Conservation (phyloP, 2,888 invertebrate species). For the Linnaemya tessellans region DNA sequence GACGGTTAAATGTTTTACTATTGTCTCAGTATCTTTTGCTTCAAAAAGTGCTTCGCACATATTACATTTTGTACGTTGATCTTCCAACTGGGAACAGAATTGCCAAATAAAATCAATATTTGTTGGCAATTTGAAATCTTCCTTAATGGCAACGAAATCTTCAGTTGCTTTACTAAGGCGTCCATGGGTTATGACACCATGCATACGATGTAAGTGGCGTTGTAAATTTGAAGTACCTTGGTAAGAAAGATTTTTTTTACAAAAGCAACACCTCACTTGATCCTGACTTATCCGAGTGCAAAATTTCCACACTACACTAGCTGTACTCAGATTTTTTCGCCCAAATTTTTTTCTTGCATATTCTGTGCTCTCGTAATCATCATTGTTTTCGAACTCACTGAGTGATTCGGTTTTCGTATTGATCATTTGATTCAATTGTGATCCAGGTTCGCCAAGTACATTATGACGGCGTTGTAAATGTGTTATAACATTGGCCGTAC, state of each 20-base stretch:
- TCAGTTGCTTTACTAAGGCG: conserved; percentile 65
- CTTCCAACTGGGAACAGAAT: conserved; percentile 70
- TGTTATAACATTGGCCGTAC: conserved; percentile 79
- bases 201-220: conserved; percentile 78
- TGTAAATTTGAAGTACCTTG: conserved; percentile 79
- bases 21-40: conserved; percentile 70
- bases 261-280: conserved; percentile 77
- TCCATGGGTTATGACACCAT: conserved; percentile 75
- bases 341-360: conserved; percentile 57
- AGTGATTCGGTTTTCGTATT: conserved; percentile 62
- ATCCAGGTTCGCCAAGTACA: conserved; percentile 74
- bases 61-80: conserved; percentile 74
- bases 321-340: conserved; percentile 60
- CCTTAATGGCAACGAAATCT: conserved; percentile 57
- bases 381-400: conserved; percentile 47
- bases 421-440: conserved; percentile 53
- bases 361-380: conserved; percentile 54
- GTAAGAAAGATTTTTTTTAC: conserved; percentile 77
- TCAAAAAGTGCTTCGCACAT: conserved; percentile 76
- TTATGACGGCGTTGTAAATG: conserved; percentile 77
- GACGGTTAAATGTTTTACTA: conserved; percentile 73
- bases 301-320: conserved; percentile 77
- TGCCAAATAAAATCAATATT: conserved; percentile 73
- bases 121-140: conserved; percentile 53
- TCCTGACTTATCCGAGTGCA: conserved; percentile 76